Evolutionary conservation across 2,888 invertebrate species (phyloP), one percentile per base, ranked within the genome.

Genomic region (Brachyptera risi): DNA sequence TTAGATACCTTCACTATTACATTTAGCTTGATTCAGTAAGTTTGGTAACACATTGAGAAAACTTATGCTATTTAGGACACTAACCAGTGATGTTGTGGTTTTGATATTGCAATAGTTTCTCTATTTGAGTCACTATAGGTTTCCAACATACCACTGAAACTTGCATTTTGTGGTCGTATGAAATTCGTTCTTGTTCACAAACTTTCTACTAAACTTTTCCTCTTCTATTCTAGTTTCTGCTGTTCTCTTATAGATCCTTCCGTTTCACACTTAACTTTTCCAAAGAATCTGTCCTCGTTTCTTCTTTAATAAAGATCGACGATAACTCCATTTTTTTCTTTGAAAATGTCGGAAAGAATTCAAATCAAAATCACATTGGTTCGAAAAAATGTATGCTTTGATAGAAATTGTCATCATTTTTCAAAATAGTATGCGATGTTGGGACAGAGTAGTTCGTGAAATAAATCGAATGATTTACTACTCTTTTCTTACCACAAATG

Each of bases 51-150:
- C n/a, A n/a, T n/a, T n/a, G n/a, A n/a, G n/a, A n/a, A n/a, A n/a
- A n/a, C n/a, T n/a, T n/a, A n/a, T n/a, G n/a, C n/a, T n/a, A n/a
- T n/a, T n/a, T n/a, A n/a, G n/a, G n/a, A n/a, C n/a, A n/a, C n/a
- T n/a, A n/a, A n/a, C n/a, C n/a, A n/a, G n/a, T n/a, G n/a, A n/a
- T n/a, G n/a, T n/a, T n/a, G 44, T 44, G 19, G 37, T 37, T 27
- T 7, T 54, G 54, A 37, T 54, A 54, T 54, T 54, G 54, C 54
- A 31, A 54, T 54, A 54, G 54, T 54, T 54, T 54, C 54, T 2
- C 35, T 19, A 17, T 17, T n/a, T n/a, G n/a, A n/a, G n/a, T n/a
- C n/a, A 21, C 54, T 54, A 3, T 9, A 21, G 3, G 54, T 37
- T 23, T 54, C 54, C 54, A 19, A 37, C 37, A 54, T 54, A 35